Percentiles rank a stretch among this genome's conserved stretches.
Conservation (phyloP, 64 coral and sea anemone species). For the Stichodactyla mertensii region DNA sequence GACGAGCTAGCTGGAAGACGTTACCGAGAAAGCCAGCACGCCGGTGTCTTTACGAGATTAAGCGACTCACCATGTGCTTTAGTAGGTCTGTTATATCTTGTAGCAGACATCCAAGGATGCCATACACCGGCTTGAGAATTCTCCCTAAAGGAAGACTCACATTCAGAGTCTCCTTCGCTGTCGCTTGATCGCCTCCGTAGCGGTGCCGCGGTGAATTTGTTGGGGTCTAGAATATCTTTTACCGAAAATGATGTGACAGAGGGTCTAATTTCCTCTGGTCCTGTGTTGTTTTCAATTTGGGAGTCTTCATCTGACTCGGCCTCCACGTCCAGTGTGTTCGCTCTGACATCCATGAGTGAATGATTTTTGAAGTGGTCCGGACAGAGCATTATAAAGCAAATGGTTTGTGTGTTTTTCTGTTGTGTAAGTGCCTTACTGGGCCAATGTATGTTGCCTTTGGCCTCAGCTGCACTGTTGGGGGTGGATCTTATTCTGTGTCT, state of each 20-base stretch:
- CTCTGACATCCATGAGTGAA: constrained; percentile 66
- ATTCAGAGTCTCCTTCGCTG: constrained; percentile 56
- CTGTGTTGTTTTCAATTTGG: constrained; percentile 52
- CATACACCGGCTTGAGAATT: constrained; percentile 60
- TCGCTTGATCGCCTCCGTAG: constrained; percentile 49
- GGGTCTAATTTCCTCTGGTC: constrained; percentile 51
- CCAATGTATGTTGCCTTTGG: constrained; percentile 24
- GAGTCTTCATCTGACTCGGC: constrained; percentile 42
- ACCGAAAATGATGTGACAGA: constrained; percentile 92
- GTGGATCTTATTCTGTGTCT: constrained; percentile 89
- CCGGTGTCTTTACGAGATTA: constrained; percentile 5
- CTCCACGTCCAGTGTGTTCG: constrained; percentile 38
- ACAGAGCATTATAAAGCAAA: constrained; percentile 62
- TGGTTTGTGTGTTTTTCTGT: constrained; percentile 54
- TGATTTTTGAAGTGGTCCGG: constrained; percentile 58
- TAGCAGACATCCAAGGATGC: constrained; percentile 99
- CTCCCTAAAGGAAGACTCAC: constrained; percentile 43
- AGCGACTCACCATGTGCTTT: constrained; percentile 27
- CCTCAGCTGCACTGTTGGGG: constrained; percentile 60
- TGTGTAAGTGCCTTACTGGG: constrained; percentile 34
- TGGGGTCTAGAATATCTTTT: constrained; percentile 95
- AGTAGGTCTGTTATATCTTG: constrained; percentile 69
- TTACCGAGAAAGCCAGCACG: neutral
- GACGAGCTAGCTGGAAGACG: neutral
- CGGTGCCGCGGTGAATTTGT: constrained; percentile 76